Evolutionary conservation across 2,888 invertebrate species (phyloP), one percentile per base, ranked within the genome.

Genomic region (Nomada fabriciana): DNA sequence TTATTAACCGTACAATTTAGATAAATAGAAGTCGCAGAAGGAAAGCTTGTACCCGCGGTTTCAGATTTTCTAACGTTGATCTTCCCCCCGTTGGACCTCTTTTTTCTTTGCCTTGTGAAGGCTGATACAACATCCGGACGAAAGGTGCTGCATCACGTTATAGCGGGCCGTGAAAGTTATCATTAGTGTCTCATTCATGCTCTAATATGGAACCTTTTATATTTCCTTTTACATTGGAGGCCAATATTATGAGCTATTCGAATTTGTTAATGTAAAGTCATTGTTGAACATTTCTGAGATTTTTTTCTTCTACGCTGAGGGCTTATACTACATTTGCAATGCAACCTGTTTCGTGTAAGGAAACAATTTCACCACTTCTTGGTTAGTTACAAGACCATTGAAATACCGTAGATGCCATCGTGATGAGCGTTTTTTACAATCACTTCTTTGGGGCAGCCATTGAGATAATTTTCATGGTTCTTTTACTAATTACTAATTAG

Each of bases 181-280:
- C 50, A 76, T 76, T 76, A 76, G 42, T 10, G 13, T 61, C 29
- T 43, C 43, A 42, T 60, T 61, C n/a, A n/a, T n/a, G 29, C n/a
- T 67, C 42, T 61, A 42, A 15, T 18, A 11, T 25, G 15, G 18
- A 3, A 23, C 23, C 42, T 5, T 36, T 4, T 43, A 1, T 29
- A 23, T 13, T 29, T 42, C 59, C 5, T 47, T 18, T 23, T 55
- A 47, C 2, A 29, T 3, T 5, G 9, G 36, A 60, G n/a, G 29
- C n/a, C n/a, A 23, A 10, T 10, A 29, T 59, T 59, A 59, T 25
- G 59, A 2, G 25, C 11, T 47, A 2, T 15, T 43, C n/a, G 42
- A 61, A 11, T 23, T 25, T 18, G 13, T 52, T 65, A 65, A 65
- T 18, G 65, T 36, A 10, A 65, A 18, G 52, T 52, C 47, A 50